phyloP scores from a whole-genome alignment of 2,113 vertebrate genomes.

The Amphilophus citrinellus region DNA sequence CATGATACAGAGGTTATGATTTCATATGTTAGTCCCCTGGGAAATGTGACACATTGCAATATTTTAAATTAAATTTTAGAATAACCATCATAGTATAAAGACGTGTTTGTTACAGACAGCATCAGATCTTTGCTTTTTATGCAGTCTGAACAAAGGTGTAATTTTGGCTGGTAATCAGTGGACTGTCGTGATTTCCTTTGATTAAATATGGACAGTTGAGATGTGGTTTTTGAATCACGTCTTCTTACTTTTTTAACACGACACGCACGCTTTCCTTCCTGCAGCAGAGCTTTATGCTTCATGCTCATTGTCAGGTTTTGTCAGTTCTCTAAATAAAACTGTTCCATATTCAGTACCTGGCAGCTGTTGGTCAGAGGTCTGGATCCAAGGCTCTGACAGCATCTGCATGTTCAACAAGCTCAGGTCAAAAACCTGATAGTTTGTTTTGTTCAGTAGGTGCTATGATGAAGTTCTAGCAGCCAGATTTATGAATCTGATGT shows the following conservation, averaged over 20 bases:
- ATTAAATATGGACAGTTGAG: no score
- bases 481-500: background rate
- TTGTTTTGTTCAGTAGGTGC: background rate
- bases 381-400: constrained; percentile 8
- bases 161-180: background rate
- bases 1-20: no score
- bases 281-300: no score
- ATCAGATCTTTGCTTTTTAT: background rate
- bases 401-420: constrained; percentile 3
- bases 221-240: background rate
- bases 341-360: constrained; percentile 23
- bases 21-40: no score
- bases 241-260: no score
- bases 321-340: background rate
- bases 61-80: no score
- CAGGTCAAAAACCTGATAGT: constrained; percentile 4
- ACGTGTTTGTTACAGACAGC: no score
- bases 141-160: background rate
- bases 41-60: no score
- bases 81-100: no score
- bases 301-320: background rate
- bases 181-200: background rate
- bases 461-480: constrained; percentile 1
- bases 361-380: background rate
- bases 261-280: no score